Percentiles rank a stretch among this genome's conserved stretches.
Conservation (phyloP, 2,113 vertebrate species). For the Lepus europaeus region DNA sequence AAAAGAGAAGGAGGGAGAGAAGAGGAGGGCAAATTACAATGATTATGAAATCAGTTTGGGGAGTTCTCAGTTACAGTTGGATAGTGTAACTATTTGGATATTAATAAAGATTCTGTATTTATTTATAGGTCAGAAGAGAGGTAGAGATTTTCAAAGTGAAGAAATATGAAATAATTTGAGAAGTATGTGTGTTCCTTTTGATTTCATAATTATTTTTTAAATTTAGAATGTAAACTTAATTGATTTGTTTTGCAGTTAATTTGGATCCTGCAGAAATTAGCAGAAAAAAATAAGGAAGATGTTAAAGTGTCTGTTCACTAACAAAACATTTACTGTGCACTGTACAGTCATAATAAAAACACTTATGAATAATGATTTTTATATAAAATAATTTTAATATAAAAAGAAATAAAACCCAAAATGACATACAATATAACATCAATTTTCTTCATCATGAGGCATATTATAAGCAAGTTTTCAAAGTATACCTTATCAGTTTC, state of each 20-base stretch:
- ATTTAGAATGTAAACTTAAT: constrained; percentile 20
- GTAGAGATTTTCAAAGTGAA: constrained; percentile 20
- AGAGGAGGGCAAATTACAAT: neutral
- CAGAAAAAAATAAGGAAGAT: constrained; percentile 6
- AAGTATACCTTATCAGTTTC: neutral
- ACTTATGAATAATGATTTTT: neutral
- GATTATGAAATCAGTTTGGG: neutral
- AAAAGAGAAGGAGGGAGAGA: neutral
- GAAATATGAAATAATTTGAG: neutral
- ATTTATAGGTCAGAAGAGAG: constrained; percentile 17
- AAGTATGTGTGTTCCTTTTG: neutral
- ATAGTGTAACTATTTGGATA: neutral
- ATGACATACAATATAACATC: neutral
- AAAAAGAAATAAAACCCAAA: constrained; percentile 31
- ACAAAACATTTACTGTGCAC: neutral
- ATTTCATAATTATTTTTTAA: neutral
- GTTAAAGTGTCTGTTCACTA: neutral
- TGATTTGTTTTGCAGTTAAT: neutral
- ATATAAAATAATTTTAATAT: constrained; percentile 22
- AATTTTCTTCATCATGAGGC: constrained; percentile 19
- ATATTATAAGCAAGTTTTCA: constrained; percentile 49
- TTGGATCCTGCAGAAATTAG: neutral
- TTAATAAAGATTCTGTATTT: constrained; percentile 7
- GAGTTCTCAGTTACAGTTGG: neutral
- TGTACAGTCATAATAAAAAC: constrained; percentile 1